Base-by-base conservation (phyloP, 2,113 vertebrate species). In the Elephas maximus region DNA sequence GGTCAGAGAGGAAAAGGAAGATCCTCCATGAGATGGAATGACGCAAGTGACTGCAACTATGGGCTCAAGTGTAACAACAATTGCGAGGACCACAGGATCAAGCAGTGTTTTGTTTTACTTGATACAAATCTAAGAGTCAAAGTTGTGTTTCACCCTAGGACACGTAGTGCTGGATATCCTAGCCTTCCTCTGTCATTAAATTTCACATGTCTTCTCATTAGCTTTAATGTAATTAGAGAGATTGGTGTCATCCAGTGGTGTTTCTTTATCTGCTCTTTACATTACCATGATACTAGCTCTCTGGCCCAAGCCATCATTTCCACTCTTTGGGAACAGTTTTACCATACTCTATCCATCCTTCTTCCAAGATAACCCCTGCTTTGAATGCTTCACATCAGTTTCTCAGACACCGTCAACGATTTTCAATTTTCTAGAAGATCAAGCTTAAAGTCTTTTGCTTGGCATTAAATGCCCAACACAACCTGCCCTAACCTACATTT, bases 361-460 rank as follows among this genome's bases (percentile, higher is more conserved):
- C 21, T 80, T 41, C 14, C 33, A 30, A 57, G 28, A 1, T 33
- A 57, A 26, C 0, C 0, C 7, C 1, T 37, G 33, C 33, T 71
- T 77, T n/a, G 0, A 83, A 21, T 4, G 12, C 23, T 74, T 71
- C 51, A 53, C 48, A 24, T 45, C 67, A 74, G 7, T 67, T 82
- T 15, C 33, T 87, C 53, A 80, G 57, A 18, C 1, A 41, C 53
- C 26, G 53, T 18, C 62, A 5, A n/a, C 10, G 60, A 67, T 24
- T 71, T 90, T 90, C 51, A 85, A 76, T 88, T 96, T 69, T 63
- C 30, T 12, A 2, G 33, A 18, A 17, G 51, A 91, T 94, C 88
- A 96, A 96, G 28, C n/a, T 24, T 45, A 4, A 88, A 96, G 88
- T 74, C 77, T 53, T 90, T 11, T 53, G 33, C 28, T 74, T 92